These are phyloP conservation scores for Spinus olivaceus DNA, from an alignment of 2,797 vertebrate genomes.

Conservation along the genomic window DNA sequence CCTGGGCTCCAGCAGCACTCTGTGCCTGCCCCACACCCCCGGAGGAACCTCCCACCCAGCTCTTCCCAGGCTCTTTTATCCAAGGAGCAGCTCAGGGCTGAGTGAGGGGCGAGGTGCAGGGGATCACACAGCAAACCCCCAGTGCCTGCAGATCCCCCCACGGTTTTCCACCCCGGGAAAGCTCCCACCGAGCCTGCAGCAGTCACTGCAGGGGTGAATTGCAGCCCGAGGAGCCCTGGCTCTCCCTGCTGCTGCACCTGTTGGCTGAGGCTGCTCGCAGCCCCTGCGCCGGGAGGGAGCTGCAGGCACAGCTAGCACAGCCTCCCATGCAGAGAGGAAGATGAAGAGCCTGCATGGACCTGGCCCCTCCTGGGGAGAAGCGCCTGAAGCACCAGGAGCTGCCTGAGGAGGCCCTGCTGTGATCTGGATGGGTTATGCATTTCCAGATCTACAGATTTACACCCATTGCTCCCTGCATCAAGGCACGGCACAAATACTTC, in stretches of 20 bases:
- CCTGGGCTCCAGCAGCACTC: neutral
- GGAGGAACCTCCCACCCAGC: fast-evolving
- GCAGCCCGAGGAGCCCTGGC: neutral
- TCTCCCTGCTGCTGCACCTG: neutral
- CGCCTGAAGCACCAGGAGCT: neutral
- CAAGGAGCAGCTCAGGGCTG: fast-evolving
- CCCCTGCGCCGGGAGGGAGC: neutral
- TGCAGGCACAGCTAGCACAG: neutral
- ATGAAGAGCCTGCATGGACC: neutral
- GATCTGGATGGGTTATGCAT: neutral
- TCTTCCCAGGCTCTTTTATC: fast-evolving
- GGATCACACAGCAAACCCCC: neutral
- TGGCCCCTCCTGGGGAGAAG: neutral
- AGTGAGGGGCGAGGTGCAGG: fast-evolving
- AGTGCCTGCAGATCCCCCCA: neutral
- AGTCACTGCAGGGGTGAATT: fast-evolving
- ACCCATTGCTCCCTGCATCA: neutral
- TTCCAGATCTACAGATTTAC: fast-evolving
- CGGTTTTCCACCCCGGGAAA: neutral
- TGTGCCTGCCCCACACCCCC: fast-evolving
- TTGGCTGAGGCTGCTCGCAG: neutral
- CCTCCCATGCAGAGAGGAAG: neutral
- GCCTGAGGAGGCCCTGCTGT: neutral
- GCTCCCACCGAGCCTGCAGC: neutral
- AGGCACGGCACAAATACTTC: neutral